These are phyloP conservation scores for Phrynosoma blainvillii DNA, from an alignment of 2,113 vertebrate species.

Conservation along the genomic window DNA sequence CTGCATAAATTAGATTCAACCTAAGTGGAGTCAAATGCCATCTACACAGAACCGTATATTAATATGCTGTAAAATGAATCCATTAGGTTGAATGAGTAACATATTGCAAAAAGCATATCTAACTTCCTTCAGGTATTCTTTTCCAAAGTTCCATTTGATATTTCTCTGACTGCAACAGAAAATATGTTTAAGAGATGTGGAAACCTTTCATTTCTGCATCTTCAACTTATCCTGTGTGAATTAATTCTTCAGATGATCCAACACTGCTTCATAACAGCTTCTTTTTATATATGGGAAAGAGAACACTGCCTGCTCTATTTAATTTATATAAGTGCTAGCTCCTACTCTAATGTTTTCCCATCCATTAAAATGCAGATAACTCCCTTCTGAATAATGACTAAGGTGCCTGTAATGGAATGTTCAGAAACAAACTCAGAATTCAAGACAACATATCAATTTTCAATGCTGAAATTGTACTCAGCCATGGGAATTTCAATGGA, in stretches of 20 bases:
- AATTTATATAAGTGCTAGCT: background rate
- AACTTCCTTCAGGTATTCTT: background rate
- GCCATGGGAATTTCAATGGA: background rate
- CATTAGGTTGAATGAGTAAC: background rate
- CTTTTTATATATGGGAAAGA: background rate
- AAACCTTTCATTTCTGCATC: background rate
- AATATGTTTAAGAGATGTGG: background rate
- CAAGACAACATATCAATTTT: background rate
- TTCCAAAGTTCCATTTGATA: too few species aligned
- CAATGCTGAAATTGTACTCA: background rate
- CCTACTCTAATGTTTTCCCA: background rate
- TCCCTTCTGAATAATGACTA: background rate
- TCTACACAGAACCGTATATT: background rate
- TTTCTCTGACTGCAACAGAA: background rate
- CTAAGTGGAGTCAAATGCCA: background rate
- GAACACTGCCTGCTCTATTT: background rate
- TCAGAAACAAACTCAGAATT: background rate
- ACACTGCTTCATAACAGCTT: background rate
- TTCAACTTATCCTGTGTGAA: background rate
- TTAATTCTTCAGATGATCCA: background rate
- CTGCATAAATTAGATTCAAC: background rate
- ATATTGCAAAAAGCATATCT: background rate
- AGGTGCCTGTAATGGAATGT: background rate
- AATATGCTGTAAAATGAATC: background rate
- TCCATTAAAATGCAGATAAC: background rate